Evolutionary conservation across 1,140 invertebrate species (phyloP), one percentile per base, ranked within the genome.

Genomic region (Theocolax elegans): DNA sequence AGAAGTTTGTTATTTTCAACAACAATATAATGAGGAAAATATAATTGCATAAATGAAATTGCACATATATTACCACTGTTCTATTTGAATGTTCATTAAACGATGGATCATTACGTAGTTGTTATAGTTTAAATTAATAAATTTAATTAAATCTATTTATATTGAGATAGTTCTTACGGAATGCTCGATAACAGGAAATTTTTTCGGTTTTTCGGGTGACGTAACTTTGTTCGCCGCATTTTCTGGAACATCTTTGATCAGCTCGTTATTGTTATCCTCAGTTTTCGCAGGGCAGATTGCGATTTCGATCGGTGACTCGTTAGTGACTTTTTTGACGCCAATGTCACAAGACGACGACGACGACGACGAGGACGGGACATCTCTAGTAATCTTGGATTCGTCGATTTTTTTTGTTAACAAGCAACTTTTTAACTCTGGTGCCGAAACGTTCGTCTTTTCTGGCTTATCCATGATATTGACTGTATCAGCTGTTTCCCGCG

Each of bases 101-200:
- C n/a, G n/a, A n/a, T n/a, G n/a, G n/a, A n/a, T n/a, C n/a, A n/a
- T n/a, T n/a, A n/a, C n/a, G n/a, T n/a, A n/a, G n/a, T n/a, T n/a
- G n/a, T n/a, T n/a, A n/a, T n/a, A n/a, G n/a, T n/a, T n/a, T n/a
- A n/a, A n/a, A n/a, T n/a, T n/a, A n/a, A n/a, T n/a, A n/a, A n/a
- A n/a, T n/a, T n/a, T n/a, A n/a, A n/a, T n/a, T n/a, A n/a, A n/a
- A n/a, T n/a, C n/a, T n/a, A n/a, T n/a, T n/a, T n/a, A n/a, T n/a
- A n/a, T n/a, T n/a, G n/a, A n/a, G 56, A 38, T 59, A 15, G 31
- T 29, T 64, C 72, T 75, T 74, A 75, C 58, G 13, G 31, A 29
- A 21, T 51, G 56, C 9, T 66, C 49, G 19, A 74, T 25, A 54
- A 79, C 71, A 0, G 75, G 78, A 62, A 74, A 69, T 44, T 72